Percentiles rank a stretch among this genome's conserved stretches.
Evolutionary conservation across 2,888 invertebrate genomes (phyloP).

Genomic region (Eilema sororculum): DNA sequence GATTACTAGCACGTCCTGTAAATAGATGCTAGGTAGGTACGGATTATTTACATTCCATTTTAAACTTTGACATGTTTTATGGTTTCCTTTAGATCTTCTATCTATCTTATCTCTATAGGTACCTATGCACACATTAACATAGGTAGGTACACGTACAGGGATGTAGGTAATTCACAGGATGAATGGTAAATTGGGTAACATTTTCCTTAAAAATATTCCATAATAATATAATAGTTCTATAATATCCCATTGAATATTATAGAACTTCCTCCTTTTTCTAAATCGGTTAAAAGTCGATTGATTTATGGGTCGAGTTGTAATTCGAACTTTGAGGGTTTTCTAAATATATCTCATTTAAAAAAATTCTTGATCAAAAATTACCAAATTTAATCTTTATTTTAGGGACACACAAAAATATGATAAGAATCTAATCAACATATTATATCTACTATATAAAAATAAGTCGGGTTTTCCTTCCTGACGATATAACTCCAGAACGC

Average conservation of each 20-base stretch:
- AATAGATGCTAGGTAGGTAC: constrained; percentile 61
- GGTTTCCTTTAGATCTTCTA: constrained; percentile 54
- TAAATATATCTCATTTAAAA: background rate
- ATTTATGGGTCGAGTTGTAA: no score
- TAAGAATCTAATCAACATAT: background rate
- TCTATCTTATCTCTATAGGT: background rate
- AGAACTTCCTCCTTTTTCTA: no score
- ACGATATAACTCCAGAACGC: no score
- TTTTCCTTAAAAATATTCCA: no score
- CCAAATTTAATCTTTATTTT: background rate
- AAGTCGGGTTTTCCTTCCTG: no score
- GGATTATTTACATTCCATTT: constrained; percentile 52
- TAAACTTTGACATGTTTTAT: constrained; percentile 64
- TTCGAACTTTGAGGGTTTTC: no score
- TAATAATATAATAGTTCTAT: no score
- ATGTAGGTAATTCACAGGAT: no score
- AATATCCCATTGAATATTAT: no score
- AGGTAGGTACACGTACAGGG: no score
- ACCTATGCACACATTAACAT: background rate
- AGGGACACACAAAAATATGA: background rate
- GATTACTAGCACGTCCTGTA: constrained; percentile 71
- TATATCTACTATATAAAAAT: background rate
- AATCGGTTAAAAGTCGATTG: no score
- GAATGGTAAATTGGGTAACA: no score
- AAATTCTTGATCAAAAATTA: background rate